Percentiles rank a stretch among this genome's conserved stretches.
These are phyloP conservation scores for Hylaeus volcanicus DNA, from an alignment of 1,140 invertebrate genomes.

Conservation along the genomic window DNA sequence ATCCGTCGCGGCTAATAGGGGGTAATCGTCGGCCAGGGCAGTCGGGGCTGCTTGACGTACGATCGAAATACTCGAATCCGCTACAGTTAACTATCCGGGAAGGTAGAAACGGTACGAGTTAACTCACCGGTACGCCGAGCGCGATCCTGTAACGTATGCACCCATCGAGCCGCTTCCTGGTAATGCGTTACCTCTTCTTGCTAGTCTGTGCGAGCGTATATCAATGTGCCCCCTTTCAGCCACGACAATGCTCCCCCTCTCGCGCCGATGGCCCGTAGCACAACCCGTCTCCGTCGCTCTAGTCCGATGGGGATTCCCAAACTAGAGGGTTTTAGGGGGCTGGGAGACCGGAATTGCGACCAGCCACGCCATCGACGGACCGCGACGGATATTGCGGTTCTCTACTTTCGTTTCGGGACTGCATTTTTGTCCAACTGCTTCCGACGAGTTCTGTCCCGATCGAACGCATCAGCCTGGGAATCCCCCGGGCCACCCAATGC, in stretches of 20 bases:
- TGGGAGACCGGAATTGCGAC: constrained; percentile 53
- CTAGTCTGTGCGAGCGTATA: constrained; percentile 51
- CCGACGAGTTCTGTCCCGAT: not conserved
- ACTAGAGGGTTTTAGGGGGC: not conserved
- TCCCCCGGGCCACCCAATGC: not conserved
- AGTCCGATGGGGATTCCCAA: constrained; percentile 18
- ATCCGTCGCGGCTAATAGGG: constrained; percentile 24
- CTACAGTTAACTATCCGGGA: constrained; percentile 61
- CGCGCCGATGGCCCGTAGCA: not conserved
- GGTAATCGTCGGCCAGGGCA: constrained; percentile 26
- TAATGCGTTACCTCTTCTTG: constrained; percentile 67
- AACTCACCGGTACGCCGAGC: constrained; percentile 51
- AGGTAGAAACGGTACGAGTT: constrained; percentile 33
- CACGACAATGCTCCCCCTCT: constrained; percentile 30
- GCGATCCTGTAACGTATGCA: constrained; percentile 65
- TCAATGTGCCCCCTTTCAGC: constrained; percentile 57
- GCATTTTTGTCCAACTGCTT: constrained; percentile 41
- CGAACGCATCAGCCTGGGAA: not conserved
- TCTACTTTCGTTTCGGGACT: constrained; percentile 37
- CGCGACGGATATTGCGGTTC: constrained; percentile 52
- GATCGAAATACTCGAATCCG: constrained; percentile 47
- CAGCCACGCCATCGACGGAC: constrained; percentile 51
- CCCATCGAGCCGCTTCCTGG: constrained; percentile 62
- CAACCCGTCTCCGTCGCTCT: not conserved
- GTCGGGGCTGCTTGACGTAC: constrained; percentile 18